These are phyloP conservation scores for Drosophila anomelani DNA, from an alignment of 2,888 invertebrate genomes.

Conservation along the genomic window DNA sequence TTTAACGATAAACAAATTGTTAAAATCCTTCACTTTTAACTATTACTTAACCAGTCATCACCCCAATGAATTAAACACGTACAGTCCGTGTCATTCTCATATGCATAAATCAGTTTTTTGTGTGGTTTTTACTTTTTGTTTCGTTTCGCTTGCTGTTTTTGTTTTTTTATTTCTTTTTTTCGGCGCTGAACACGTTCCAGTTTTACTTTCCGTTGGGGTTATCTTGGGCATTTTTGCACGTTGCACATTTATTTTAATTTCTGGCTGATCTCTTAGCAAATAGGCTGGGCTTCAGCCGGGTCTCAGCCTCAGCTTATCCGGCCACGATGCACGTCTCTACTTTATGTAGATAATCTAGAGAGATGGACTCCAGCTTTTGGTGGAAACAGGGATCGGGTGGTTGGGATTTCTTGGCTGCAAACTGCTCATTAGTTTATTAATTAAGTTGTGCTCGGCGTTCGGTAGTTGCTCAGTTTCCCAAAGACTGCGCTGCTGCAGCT, in stretches of 20 bases:
- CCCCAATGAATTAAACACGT: background rate
- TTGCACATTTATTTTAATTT: conserved; percentile 79
- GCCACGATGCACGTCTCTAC: conserved; percentile 38
- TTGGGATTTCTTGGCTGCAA: conserved; percentile 53
- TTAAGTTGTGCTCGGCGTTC: conserved; percentile 71
- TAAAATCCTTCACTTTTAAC: background rate
- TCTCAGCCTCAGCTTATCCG: conserved; percentile 1
- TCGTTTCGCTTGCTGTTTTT: conserved; percentile 2
- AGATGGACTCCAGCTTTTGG: background rate
- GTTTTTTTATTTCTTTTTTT: background rate
- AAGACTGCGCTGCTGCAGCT: conserved; percentile 23
- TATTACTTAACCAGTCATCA: conserved; percentile 3
- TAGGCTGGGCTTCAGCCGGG: conserved; percentile 40
- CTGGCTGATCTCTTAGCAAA: conserved; percentile 62
- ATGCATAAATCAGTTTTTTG: conserved; percentile 50
- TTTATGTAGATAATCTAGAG: conserved; percentile 65
- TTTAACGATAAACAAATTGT: too few relatives aligned
- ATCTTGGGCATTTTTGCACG: conserved; percentile 70
- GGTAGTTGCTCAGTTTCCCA: conserved; percentile 38
- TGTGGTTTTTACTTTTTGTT: conserved; percentile 25
- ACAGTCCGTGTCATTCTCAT: conserved; percentile 33
- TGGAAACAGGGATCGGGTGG: conserved; percentile 2
- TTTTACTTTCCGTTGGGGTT: conserved; percentile 41
- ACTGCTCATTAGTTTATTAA: conserved; percentile 80
- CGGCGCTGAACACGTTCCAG: conserved; percentile 46